A percentile compares a stretch with the other conserved stretches of the same genome.
Conservation (phyloP, 1,140 invertebrate genomes). For the Pseudomyrmex pallidus region DNA sequence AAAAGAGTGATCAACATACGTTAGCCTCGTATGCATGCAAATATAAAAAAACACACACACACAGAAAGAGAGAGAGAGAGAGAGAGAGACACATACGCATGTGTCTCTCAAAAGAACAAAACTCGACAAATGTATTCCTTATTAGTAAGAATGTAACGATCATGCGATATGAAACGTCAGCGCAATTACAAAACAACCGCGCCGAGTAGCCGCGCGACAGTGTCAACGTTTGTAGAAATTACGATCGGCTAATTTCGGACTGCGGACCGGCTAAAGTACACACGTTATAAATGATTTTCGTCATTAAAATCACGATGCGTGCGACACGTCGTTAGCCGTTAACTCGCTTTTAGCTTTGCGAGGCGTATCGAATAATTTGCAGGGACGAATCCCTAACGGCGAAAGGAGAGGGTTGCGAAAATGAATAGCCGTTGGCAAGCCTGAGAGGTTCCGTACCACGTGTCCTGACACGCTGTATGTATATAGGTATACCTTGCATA, state of each 20-base stretch:
- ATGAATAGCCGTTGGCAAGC: conserved; percentile 78
- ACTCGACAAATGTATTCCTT: conserved; percentile 55
- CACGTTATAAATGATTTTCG: conserved; percentile 40
- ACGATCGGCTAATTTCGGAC: conserved; percentile 56
- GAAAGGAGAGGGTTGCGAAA: conserved; percentile 69
- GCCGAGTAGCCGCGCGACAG: conserved; percentile 12
- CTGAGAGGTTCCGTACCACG: conserved; percentile 79
- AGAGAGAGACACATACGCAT: too few relatives aligned
- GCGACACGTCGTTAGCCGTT: conserved; percentile 30
- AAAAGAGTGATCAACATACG: conserved; percentile 41
- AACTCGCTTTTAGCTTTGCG: conserved; percentile 55
- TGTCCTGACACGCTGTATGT: conserved; percentile 81
- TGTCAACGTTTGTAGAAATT: conserved; percentile 35
- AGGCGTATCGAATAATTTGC: conserved; percentile 69
- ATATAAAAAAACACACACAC: not conserved
- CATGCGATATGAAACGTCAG: conserved; percentile 23
- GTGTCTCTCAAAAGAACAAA: too few relatives aligned
- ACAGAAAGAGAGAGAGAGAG: too few relatives aligned
- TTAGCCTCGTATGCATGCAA: not conserved
- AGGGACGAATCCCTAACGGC: conserved; percentile 58
- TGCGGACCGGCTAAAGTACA: not conserved
- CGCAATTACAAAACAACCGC: conserved; percentile 43
- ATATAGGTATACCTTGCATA: conserved; percentile 80
- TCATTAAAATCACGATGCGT: conserved; percentile 54
- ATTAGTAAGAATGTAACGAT: conserved; percentile 44